Evolutionary conservation across 2,888 invertebrate genomes (phyloP), one percentile per base, ranked within the genome.

Genomic region (Physocephala rufipes): DNA sequence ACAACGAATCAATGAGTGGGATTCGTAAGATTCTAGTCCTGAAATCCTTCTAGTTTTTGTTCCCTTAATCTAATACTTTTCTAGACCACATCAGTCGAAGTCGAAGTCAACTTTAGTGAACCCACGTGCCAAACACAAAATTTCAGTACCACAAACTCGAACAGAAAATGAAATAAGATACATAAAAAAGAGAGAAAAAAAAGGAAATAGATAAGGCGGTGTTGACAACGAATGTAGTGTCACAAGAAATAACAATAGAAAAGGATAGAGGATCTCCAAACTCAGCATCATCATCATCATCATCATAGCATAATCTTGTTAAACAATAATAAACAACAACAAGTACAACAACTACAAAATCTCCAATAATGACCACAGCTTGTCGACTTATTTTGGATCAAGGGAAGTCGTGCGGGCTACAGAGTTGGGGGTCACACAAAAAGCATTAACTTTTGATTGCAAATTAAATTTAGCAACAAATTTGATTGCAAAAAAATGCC

Each of bases 391-490:
- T 51, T 19, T 30, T 65, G n/a, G 12, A 65, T 58, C 45, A 45
- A 43, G 58, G 43, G 45, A 58, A n/a, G 36, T 4, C 9, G 36
- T 9, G 36, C 36, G 36, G 36, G 36, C 5, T 4, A 9, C 5
- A 7, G 36, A 36, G 36, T 4, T 4, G 9, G 36, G 9, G 4
- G 36, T 36, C 47, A 26, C 64, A 64, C 49, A 67, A 63, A 71
- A 68, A 63, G 51, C 58, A 49, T 64, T 64, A 71, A 71, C 71
- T 71, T 68, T 71, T 71, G 71, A 71, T 71, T 71, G 71, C 71
- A 71, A 71, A 67, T 71, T 71, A 71, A 71, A 71, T 71, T 71
- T 67, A 55, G 58, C 71, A 63, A 71, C 67, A 71, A 71, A 71
- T 71, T 71, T 71, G 71, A 71, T 71, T 71, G 68, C 71, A 68